Base-by-base conservation (phyloP, 2,797 vertebrate genomes). In the Myotis daubentonii region DNA sequence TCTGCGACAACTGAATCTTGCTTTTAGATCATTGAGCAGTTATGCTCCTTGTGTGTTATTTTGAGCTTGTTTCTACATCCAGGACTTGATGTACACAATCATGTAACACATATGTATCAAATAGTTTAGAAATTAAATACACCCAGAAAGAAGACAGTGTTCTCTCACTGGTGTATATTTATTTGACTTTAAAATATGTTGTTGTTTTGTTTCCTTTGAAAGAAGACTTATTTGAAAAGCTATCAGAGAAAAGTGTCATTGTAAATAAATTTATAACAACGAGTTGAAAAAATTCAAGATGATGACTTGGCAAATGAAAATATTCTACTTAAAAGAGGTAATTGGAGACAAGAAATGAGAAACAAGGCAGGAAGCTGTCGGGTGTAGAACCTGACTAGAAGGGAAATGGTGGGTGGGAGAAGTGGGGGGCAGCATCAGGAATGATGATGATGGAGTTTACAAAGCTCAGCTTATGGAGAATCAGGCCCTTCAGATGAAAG, bases 231-330 rank as follows among this genome's bases (percentile, higher is more conserved):
- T 41, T 93, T 93, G 51, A 87, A 90, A 95, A 74, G 16, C 53
- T 85, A 36, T 75, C 81, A 83, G 15, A 79, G 70, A 85, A 82
- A 93, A 74, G 36, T 75, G 12, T 82, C 16, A 57, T 15, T 20
- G 33, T 65, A 95, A 93, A 33, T 70, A 87, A 76, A 85, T 89
- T 87, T 89, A 66, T 19, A 75, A 80, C 66, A 49, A 16, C 19
- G 41, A 94, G 28, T 53, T 88, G 60, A 94, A 76, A 75, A 93
- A 92, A 83, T n/a, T 71, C n/a, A 33, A 92, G 19, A 72, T 87
- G 72, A 16, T 91, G 72, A 70, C 17, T 19, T 74, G 66, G 62
- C 30, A 88, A 70, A 65, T 38, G n/a, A 88, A 82, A 95, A 90
- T 5, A 6, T 0, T 44, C 30, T 71, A 65, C 38, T n/a, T 84